phyloP scores from a whole-genome alignment of 1,140 invertebrate genomes.

The Nomia melanderi region DNA sequence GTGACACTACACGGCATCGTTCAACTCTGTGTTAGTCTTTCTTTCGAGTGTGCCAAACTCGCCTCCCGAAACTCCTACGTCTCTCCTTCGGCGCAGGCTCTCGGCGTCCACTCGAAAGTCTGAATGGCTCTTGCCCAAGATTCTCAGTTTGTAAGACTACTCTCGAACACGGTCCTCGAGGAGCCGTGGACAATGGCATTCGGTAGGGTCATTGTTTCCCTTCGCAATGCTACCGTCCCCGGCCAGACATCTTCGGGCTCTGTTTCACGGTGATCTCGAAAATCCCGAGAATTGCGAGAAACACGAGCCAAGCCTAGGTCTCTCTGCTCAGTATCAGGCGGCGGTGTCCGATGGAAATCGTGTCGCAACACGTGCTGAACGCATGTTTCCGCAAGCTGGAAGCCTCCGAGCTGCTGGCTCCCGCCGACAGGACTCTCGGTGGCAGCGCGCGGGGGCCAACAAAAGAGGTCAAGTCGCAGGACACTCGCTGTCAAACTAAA shows the following conservation, averaged over 20 bases:
- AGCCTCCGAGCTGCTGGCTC: too few species aligned
- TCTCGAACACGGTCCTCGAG: neutral
- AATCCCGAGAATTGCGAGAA: constrained; percentile 33
- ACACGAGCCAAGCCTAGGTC: constrained; percentile 29
- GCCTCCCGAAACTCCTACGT: neutral
- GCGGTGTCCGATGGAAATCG: constrained; percentile 41
- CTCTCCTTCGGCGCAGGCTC: neutral
- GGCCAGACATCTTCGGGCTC: neutral
- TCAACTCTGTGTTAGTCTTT: too few species aligned
- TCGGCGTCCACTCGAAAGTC: neutral
- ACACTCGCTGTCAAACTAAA: constrained; percentile 74
- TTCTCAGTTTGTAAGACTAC: neutral
- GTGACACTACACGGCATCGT: too few species aligned
- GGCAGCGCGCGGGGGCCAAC: constrained; percentile 10
- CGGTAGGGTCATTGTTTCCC: neutral
- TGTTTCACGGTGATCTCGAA: neutral
- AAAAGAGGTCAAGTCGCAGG: constrained; percentile 60
- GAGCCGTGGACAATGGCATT: neutral
- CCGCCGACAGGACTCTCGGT: neutral
- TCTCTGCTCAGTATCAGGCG: constrained; percentile 53
- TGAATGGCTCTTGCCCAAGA: neutral
- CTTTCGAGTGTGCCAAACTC: neutral
- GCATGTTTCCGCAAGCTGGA: constrained; percentile 58
- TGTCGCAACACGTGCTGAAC: constrained; percentile 60
- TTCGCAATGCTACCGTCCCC: neutral